Evolutionary conservation across 2,888 invertebrate species (phyloP), one percentile per base, ranked within the genome.

Genomic region (Agonopterix subpropinquella): DNA sequence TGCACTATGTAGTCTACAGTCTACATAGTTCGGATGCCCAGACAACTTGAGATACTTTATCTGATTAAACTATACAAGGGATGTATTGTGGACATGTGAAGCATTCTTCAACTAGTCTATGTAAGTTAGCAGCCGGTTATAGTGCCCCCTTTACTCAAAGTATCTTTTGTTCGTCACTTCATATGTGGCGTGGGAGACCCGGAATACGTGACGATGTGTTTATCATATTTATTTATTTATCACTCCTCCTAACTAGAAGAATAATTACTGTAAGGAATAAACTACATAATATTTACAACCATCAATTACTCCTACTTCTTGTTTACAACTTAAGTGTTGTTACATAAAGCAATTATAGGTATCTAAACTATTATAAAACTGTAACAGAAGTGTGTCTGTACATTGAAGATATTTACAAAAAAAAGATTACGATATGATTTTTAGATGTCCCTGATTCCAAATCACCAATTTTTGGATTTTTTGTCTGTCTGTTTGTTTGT

Each of bases 121-220:
- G 9, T 36, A 18, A 18, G 41, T 47, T 46, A 46, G 47, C 42
- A 45, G 48, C 50, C 18, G 44, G 43, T 41, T 44, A 36, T 37
- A 42, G 44, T 45, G 36, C 46, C 60, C 61, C 57, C 54, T 65
- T 28, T 28, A 62, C 56, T 68, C 62, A 74, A 74, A 72, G 74
- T 62, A 67, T 61, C 65, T 67, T 73, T 78, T 79, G 79, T 77
- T 61, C 64, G 59, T 58, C 59, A 57, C 61, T 64, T 69, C 65
- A 65, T 75, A 74, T 69, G 61, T 53, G 56, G 70, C 74, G 76
- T 76, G 76, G 74, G 74, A 77, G 77, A 73, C 70, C 68, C 70
- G 67, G 70, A 69, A 67, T 72, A 67, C 64, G 59, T 55, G 54
- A 56, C 46, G 43, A 54, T 50, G 54, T 56, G 51, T 43, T 43